phyloP scores from a whole-genome alignment of 2,113 vertebrate species.

The Xiphorhynchus elegans region DNA sequence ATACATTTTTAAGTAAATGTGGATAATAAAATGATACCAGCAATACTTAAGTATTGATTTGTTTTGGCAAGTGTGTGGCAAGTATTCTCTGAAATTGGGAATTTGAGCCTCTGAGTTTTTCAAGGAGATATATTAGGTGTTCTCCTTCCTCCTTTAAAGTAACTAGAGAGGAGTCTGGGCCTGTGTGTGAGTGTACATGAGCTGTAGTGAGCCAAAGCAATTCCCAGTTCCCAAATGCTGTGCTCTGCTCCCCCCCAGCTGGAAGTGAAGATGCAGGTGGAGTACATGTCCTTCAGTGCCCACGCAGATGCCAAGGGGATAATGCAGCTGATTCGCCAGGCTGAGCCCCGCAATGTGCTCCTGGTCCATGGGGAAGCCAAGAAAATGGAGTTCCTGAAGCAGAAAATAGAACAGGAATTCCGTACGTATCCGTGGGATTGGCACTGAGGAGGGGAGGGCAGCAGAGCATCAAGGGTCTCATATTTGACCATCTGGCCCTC shows the following conservation, averaged over 20 bases:
- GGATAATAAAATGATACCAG: background rate
- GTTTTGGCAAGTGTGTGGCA: background rate
- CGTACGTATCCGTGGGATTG: slow-evolving; percentile 57
- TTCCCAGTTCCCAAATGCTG: too few relatives aligned
- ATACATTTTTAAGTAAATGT: background rate
- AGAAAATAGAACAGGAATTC: slow-evolving; percentile 97
- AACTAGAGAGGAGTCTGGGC: accelerated
- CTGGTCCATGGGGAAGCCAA: slow-evolving; percentile 94
- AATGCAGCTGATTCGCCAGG: slow-evolving; percentile 98
- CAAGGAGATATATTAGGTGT: too few relatives aligned
- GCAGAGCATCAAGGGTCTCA: accelerated
- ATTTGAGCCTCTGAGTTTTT: accelerated
- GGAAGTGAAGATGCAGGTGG: slow-evolving; percentile 98
- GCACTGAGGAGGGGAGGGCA: accelerated
- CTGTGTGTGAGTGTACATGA: accelerated
- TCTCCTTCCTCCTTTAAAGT: background rate
- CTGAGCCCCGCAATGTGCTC: slow-evolving; percentile 88
- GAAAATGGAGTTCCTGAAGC: slow-evolving; percentile 98
- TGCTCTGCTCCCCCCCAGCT: slow-evolving; percentile 71
- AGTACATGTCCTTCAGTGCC: slow-evolving; percentile 99
- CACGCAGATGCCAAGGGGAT: slow-evolving; percentile 97
- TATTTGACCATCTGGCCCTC: accelerated
- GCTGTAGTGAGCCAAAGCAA: background rate
- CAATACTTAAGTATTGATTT: background rate
- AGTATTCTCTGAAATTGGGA: accelerated